These are phyloP conservation scores for Diplolepis rosae DNA, from an alignment of 2,888 invertebrate genomes.

Conservation along the genomic window DNA sequence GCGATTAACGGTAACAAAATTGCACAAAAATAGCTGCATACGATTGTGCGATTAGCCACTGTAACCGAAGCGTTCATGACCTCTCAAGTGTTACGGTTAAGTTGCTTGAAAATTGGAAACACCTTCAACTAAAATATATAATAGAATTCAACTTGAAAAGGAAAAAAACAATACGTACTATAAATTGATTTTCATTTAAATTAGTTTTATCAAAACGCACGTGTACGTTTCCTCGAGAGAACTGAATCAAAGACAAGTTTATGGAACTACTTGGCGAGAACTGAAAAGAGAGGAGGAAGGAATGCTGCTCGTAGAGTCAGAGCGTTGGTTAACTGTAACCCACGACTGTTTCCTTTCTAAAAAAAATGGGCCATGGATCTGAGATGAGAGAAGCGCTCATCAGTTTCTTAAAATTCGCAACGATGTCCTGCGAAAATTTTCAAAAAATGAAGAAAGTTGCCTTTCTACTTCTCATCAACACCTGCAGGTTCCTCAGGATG, in stretches of 20 bases:
- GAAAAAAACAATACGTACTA: background rate
- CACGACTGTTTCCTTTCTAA: constrained; percentile 29
- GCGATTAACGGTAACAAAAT: constrained; percentile 54
- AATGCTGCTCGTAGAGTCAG: constrained; percentile 22
- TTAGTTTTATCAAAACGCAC: background rate
- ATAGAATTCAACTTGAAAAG: background rate
- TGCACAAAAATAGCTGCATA: constrained; percentile 55
- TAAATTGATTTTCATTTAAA: background rate
- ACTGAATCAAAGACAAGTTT: constrained; percentile 18
- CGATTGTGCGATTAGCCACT: background rate
- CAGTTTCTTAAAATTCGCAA: constrained; percentile 16
- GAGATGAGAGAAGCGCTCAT: constrained; percentile 17
- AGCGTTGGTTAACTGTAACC: constrained; percentile 28
- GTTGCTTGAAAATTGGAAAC: background rate
- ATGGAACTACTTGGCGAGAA: constrained; percentile 12
- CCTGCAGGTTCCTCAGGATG: constrained; percentile 4
- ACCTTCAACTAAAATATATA: background rate
- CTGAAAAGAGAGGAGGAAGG: constrained; percentile 17
- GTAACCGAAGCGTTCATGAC: constrained; percentile 10
- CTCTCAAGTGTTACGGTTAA: background rate
- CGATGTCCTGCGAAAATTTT: constrained; percentile 4
- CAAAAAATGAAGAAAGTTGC: constrained; percentile 26
- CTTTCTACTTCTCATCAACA: constrained; percentile 23
- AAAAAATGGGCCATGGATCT: constrained; percentile 31
- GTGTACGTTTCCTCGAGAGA: constrained; percentile 19